phyloP scores from a whole-genome alignment of 2,113 vertebrate genomes.

The Euleptes europaea region DNA sequence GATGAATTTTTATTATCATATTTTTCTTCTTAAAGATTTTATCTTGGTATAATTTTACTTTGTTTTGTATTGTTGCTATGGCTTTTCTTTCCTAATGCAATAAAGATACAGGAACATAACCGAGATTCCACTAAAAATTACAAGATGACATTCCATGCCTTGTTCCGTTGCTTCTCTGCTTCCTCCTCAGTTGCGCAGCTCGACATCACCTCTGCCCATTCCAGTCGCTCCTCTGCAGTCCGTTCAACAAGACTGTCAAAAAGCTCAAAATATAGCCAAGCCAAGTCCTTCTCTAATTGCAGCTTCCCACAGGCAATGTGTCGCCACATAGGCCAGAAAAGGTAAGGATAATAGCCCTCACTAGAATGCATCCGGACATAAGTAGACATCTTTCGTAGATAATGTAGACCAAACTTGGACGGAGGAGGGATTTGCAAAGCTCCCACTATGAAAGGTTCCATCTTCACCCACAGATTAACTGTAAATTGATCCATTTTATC shows the following conservation, averaged over 20 bases:
- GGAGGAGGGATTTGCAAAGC: slow-evolving; percentile 84
- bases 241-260: slow-evolving; percentile 81
- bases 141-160: slow-evolving; percentile 69
- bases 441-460: slow-evolving; percentile 90
- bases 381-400: slow-evolving; percentile 88
- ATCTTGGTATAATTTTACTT: no score
- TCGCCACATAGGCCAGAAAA: slow-evolving; percentile 89
- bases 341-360: slow-evolving; percentile 84
- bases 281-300: slow-evolving; percentile 85
- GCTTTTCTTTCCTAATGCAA: no score
- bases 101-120: background rate
- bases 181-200: slow-evolving; percentile 82
- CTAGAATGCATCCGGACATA: slow-evolving; percentile 81
- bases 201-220: slow-evolving; percentile 87
- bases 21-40: no score
- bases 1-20: no score
- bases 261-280: slow-evolving; percentile 95
- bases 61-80: no score
- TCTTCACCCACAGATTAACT: slow-evolving; percentile 87
- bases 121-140: background rate
- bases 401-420: slow-evolving; percentile 88
- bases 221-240: slow-evolving; percentile 76
- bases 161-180: slow-evolving; percentile 83
- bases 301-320: slow-evolving; percentile 95
- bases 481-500: slow-evolving; percentile 75